Base-by-base conservation (phyloP, 1,140 invertebrate species). In the Pogonomyrmex barbatus region DNA sequence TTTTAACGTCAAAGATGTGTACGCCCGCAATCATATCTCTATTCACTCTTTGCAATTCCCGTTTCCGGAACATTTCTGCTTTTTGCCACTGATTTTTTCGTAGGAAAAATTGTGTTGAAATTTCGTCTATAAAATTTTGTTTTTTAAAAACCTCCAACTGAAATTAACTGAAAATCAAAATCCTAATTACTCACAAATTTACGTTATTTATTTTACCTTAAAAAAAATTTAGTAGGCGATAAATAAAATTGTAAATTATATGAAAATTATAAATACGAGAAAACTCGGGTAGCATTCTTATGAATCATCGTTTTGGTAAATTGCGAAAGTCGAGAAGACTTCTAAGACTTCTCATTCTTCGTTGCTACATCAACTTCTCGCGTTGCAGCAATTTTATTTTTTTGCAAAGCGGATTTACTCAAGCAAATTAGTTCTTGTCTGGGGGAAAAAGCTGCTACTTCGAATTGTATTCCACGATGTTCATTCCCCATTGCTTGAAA, bases 351-450 rank as follows among this genome's bases (percentile, higher is more conserved):
- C 36, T 63, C 17, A 24, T 30, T 47, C 30, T 62, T n/a, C 24
- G 30, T 65, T 65, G n/a, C 36, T 30, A 12, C 45, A 24, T 24
- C 3, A 67, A n/a, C 60, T 78, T 65, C 36, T 68, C 36, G 33
- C 60, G 58, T 36, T 65, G 42, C 60, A 60, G 54, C 33, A 54
- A 36, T 79, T 68, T 68, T 52, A 67, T 68, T 78, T 70, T 70
- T 70, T 33, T 33, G 8, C 62, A 12, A 79, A 79, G 62, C 62
- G 62, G 63, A 68, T 68, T 65, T 79, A 47, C 62, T 30, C 33
- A 62, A 42, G 62, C 62, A 79, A 79, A 79, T 79, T 79, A 79
- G 62, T 68, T 68, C 45, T 68, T n/a, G 62, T 52, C 17, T 45
- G 10, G n/a, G 24, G 24, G 39, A 68, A 68, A 67, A 65, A 68